Base-by-base conservation (phyloP, 2,888 invertebrate species). In the Cheilosia grossa region DNA sequence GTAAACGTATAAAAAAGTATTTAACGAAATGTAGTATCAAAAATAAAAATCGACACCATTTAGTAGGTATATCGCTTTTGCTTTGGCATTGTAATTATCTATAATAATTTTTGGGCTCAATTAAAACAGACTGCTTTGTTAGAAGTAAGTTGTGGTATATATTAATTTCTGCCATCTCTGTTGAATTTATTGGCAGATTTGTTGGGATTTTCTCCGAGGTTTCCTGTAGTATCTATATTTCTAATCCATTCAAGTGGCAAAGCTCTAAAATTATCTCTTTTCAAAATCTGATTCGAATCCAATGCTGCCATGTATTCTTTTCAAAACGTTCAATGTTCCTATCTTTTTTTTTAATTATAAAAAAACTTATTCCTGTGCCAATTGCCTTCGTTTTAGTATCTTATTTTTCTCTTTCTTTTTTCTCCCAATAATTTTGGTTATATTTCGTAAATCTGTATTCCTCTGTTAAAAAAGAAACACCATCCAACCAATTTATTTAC, bases 121-220 rank as follows among this genome's bases (percentile, higher is more conserved):
- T 17, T 24, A 37, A 15, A 49, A 17, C 3, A 30, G n/a, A 73
- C 24, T 17, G 44, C 64, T 24, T 58, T 42, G 4, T 27, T 30
- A 40, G 24, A 40, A 63, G n/a, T 19, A 53, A 54, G 54, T 47
- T 30, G 15, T 13, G 17, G 27, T 63, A 10, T 10, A 5, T 30
- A 53, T 17, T 42, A 37, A 42, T 70, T 64, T 15, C 42, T 61
- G 40, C 54, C 61, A 44, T 47, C 17, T 47, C 27, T 40, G 19
- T 17, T 56, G 49, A 58, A 54, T 47, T 47, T 33, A 21, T 40
- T 67, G 74, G 74, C 54, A 47, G 47, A 82, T 27, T 82, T 82
- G 82, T 82, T 82, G 82, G 82, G 82, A 82, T 82, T 82, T 82
- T 82, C 63, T 63, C 33, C 54, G 47, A 53, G 7, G 19, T 49